Percentiles rank a stretch among this genome's conserved stretches.
These are phyloP conservation scores for Hemitrygon akajei DNA, from an alignment of 2,797 vertebrate species.

Conservation along the genomic window DNA sequence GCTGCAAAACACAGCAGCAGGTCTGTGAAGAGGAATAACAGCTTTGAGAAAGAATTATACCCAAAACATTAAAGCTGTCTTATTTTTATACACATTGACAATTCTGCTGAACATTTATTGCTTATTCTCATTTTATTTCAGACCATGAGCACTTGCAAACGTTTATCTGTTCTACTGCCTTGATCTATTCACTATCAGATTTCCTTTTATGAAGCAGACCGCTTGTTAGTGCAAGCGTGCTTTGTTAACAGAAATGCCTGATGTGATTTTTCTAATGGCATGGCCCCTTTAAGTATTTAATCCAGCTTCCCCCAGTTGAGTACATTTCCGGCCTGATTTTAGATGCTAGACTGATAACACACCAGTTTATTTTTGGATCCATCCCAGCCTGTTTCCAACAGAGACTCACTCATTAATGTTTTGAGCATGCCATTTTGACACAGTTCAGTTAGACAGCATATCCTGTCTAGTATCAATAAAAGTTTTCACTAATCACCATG, in stretches of 20 bases:
- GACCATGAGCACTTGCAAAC: background rate
- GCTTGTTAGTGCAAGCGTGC: background rate
- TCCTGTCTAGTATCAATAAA: background rate
- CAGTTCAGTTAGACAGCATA: no score
- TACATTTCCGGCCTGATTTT: background rate
- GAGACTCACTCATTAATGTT: background rate
- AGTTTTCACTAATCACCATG: background rate
- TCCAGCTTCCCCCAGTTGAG: background rate
- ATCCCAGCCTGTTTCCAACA: background rate
- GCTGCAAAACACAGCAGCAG: background rate
- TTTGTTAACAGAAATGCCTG: background rate
- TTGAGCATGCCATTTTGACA: background rate
- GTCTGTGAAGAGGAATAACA: background rate
- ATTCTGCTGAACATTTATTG: background rate
- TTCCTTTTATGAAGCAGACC: background rate
- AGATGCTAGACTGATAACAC: background rate
- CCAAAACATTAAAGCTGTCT: background rate
- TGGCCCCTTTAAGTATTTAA: slow-evolving; percentile 14
- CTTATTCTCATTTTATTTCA: background rate
- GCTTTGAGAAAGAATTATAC: background rate
- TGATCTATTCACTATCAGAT: background rate
- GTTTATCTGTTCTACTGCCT: background rate
- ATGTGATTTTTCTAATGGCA: background rate
- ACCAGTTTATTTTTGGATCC: slow-evolving; percentile 17
- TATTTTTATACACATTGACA: background rate